These are phyloP conservation scores for Nomada ferruginata DNA, from an alignment of 2,888 invertebrate genomes.

Conservation along the genomic window DNA sequence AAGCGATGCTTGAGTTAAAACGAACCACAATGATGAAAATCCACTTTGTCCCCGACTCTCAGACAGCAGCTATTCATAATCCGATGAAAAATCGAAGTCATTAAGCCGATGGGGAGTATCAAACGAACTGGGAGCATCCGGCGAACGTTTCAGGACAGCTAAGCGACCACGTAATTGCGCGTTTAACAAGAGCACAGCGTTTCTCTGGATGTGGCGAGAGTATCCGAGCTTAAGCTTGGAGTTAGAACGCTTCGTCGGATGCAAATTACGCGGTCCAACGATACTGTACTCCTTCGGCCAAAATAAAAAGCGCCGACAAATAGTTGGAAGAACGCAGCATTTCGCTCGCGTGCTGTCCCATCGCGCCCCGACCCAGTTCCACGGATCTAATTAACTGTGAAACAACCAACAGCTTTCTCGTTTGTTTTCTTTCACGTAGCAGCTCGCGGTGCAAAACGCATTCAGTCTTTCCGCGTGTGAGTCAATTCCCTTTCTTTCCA, in stretches of 20 bases:
- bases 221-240: conserved; percentile 7
- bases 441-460: not conserved
- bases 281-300: not conserved
- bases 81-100: not conserved
- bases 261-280: conserved; percentile 31
- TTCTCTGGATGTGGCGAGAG: conserved; percentile 7
- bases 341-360: conserved; percentile 29
- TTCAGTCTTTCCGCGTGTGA: not conserved
- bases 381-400: conserved; percentile 67
- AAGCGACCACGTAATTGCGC: conserved; percentile 30
- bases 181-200: conserved; percentile 27
- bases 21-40: not conserved
- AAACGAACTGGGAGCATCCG: conserved; percentile 13
- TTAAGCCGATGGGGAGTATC: conserved; percentile 2
- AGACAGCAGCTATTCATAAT: not conserved
- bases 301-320: conserved; percentile 20
- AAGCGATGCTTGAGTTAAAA: not conserved
- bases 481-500: conserved; percentile 9
- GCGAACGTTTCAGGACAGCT: conserved; percentile 14
- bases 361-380: conserved; percentile 62
- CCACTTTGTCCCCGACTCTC: not conserved
- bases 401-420: conserved; percentile 44
- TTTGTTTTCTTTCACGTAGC: conserved; percentile 52
- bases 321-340: conserved; percentile 8
- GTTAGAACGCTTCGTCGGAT: conserved; percentile 30